phyloP scores from a whole-genome alignment of 2,113 vertebrate species.

The Alligator sinensis region DNA sequence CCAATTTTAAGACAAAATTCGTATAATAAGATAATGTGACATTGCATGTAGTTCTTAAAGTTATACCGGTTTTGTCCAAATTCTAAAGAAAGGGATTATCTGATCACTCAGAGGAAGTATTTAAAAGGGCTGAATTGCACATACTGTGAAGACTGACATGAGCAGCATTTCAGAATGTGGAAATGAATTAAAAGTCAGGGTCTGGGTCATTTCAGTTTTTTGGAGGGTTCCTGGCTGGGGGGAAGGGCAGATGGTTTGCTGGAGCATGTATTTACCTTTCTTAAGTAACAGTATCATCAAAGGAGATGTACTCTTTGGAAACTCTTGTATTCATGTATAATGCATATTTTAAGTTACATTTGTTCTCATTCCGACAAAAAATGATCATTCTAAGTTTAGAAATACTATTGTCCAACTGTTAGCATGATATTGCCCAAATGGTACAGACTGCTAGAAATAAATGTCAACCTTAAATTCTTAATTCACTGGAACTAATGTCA shows the following conservation, averaged over 20 bases:
- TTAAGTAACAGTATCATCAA: background rate
- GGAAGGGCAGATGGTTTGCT: background rate
- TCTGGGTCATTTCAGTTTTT: background rate
- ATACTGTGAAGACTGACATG: background rate
- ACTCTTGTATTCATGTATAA: background rate
- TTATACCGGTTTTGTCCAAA: background rate
- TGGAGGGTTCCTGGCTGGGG: background rate
- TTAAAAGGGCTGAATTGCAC: slow-evolving; percentile 18
- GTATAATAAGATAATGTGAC: slow-evolving; percentile 12
- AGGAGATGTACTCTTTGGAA: background rate
- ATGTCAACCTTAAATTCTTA: background rate
- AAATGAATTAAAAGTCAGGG: background rate
- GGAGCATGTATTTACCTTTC: background rate
- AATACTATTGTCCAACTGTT: background rate
- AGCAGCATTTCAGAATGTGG: background rate
- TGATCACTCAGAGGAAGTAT: background rate
- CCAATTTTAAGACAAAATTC: slow-evolving; percentile 15
- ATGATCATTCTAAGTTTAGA: background rate
- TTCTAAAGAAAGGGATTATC: slow-evolving; percentile 13
- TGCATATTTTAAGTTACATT: background rate
- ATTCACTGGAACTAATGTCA: background rate
- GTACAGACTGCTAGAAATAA: background rate
- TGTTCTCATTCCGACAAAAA: background rate
- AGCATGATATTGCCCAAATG: background rate
- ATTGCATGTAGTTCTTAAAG: slow-evolving; percentile 17